These are phyloP conservation scores for Lineus longissimus DNA, from an alignment of 1,140 invertebrate species.

Conservation along the genomic window DNA sequence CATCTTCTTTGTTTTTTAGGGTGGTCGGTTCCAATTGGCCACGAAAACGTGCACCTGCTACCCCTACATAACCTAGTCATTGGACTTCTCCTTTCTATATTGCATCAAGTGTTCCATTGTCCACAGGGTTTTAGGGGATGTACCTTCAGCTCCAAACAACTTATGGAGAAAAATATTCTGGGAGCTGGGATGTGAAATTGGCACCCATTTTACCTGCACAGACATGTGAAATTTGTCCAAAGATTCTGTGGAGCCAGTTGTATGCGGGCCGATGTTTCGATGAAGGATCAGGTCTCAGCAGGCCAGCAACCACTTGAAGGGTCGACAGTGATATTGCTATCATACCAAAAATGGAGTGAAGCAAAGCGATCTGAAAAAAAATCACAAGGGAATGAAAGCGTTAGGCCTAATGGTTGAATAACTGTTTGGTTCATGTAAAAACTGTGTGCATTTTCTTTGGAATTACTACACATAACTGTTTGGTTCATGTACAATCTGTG, in stretches of 20 bases:
- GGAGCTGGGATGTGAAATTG: no score
- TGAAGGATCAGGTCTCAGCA: conserved; percentile 77
- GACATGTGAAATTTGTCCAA: conserved; percentile 83
- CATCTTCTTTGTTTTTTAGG: no score
- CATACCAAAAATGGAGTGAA: conserved; percentile 75
- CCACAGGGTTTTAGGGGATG: no score
- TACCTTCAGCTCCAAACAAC: no score
- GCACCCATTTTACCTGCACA: conserved; percentile 82
- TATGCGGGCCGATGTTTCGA: conserved; percentile 74
- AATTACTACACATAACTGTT: background rate
- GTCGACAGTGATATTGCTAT: conserved; percentile 51
- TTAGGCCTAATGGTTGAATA: no score
- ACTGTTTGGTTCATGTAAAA: background rate
- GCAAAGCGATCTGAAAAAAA: conserved; percentile 61
- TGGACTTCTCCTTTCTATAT: no score
- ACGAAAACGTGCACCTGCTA: no score
- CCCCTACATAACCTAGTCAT: no score
- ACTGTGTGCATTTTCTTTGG: background rate
- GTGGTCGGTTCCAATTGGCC: no score
- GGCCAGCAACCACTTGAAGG: conserved; percentile 79
- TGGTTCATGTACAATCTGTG: background rate
- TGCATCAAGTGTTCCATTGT: no score
- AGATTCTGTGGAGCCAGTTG: conserved; percentile 88
- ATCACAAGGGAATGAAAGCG: no score
- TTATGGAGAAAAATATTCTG: no score